Percentiles rank a stretch among this genome's conserved stretches.
These are phyloP conservation scores for Aspidapion aeneum DNA, from an alignment of 2,888 invertebrate species.

Conservation along the genomic window DNA sequence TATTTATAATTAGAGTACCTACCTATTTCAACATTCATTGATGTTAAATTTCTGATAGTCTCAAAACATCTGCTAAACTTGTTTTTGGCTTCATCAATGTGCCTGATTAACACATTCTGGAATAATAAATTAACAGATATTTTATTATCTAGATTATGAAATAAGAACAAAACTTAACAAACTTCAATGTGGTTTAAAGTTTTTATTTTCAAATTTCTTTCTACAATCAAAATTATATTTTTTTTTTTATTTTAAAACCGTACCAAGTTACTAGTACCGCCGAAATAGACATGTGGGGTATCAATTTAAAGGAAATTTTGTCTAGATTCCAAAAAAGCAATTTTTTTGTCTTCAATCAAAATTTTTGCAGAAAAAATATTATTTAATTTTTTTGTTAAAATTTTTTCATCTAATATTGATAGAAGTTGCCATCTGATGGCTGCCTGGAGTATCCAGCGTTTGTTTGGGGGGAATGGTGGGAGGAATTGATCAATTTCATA, in stretches of 20 bases:
- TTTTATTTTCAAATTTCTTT: no score
- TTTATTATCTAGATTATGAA: no score
- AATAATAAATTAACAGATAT: no score
- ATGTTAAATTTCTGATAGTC: no score
- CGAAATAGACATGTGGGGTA: neutral
- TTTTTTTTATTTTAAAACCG: neutral
- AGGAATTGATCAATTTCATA: constrained; percentile 76
- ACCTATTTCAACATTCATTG: no score
- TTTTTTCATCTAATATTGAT: constrained; percentile 54
- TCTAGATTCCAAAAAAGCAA: neutral
- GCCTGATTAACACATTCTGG: no score
- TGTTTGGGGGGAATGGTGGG: constrained; percentile 74
- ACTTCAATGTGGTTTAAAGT: no score
- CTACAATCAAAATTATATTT: no score
- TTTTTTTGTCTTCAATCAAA: neutral
- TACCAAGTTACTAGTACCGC: neutral
- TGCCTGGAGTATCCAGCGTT: constrained; percentile 80
- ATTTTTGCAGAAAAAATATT: neutral
- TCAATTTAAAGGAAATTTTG: neutral
- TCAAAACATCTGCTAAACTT: no score
- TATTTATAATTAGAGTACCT: no score
- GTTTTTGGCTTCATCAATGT: no score
- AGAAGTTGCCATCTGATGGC: constrained; percentile 68
- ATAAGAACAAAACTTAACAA: no score
- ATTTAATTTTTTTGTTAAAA: neutral